Conservation (phyloP, 2,888 invertebrate species). For the Pachycephus smyrnensis region DNA sequence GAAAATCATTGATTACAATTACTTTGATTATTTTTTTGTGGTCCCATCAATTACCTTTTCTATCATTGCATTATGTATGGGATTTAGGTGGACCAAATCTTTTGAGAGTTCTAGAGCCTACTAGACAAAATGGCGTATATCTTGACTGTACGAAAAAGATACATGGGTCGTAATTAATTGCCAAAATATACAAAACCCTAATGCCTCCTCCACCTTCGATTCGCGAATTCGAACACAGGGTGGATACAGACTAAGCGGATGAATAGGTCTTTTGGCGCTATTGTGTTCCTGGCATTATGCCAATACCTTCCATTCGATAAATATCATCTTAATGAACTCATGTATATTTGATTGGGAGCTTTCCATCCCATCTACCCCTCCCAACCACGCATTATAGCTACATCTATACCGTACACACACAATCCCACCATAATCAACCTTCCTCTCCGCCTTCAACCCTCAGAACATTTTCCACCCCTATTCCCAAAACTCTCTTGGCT, state of each 20-base stretch:
- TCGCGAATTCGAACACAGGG: not conserved
- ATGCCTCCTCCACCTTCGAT: not conserved
- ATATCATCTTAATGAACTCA: slow-evolving; percentile 59
- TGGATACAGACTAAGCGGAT: slow-evolving; percentile 12
- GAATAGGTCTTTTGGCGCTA: slow-evolving; percentile 55
- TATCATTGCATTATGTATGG: not conserved
- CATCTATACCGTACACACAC: not conserved
- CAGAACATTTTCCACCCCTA: not conserved
- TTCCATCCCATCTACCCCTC: slow-evolving; percentile 29
- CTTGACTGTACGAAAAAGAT: not conserved
- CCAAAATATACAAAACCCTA: not conserved
- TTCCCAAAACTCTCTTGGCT: not conserved
- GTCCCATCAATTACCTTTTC: not conserved
- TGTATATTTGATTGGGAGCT: slow-evolving; percentile 56
- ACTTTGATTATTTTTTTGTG: not conserved
- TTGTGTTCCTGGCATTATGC: slow-evolving; percentile 53
- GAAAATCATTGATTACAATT: not conserved
- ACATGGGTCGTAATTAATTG: not conserved
- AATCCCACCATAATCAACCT: not conserved
- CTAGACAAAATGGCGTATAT: not conserved
- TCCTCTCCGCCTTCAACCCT: not conserved
- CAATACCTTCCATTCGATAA: slow-evolving; percentile 57
- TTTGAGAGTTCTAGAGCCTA: not conserved
- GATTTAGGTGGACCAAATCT: not conserved
- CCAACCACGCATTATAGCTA: not conserved